These are phyloP conservation scores for Girardia tigrina DNA, from an alignment of 2,888 invertebrate species.

Conservation along the genomic window DNA sequence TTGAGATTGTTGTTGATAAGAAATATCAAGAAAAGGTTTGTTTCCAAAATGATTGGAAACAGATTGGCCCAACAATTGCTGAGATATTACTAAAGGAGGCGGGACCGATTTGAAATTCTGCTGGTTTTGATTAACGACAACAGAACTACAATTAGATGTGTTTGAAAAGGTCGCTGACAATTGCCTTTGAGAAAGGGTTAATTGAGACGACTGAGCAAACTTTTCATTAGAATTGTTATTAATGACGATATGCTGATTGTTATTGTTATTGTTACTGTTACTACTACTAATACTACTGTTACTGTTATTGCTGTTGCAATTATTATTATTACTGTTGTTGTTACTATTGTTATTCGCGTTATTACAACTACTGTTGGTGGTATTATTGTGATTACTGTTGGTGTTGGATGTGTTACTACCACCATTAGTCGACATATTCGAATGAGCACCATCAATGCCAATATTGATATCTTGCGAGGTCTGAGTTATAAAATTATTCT, in stretches of 20 bases:
- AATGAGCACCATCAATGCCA: conserved; percentile 18
- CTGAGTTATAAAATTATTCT: background rate
- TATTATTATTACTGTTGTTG: too few relatives aligned
- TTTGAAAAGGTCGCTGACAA: background rate
- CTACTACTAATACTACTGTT: too few relatives aligned
- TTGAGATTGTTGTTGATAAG: background rate
- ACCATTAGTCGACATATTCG: background rate
- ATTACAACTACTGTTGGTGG: too few relatives aligned
- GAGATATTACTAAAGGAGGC: background rate
- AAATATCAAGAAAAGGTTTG: background rate
- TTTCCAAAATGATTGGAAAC: background rate
- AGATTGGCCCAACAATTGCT: conserved; percentile 6
- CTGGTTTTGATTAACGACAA: background rate
- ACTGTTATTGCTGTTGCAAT: too few relatives aligned
- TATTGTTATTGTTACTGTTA: background rate
- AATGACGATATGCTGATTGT: conserved; percentile 11
- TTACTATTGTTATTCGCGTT: too few relatives aligned
- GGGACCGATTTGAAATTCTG: background rate
- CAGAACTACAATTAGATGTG: background rate
- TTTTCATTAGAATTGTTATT: conserved; percentile 11
- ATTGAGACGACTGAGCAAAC: conserved; percentile 1
- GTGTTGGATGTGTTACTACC: too few relatives aligned
- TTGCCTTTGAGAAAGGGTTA: background rate
- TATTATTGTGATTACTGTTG: too few relatives aligned
- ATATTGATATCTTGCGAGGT: background rate